Evolutionary conservation across 1,140 invertebrate species (phyloP).

Genomic region (Heliconius hermathena): DNA sequence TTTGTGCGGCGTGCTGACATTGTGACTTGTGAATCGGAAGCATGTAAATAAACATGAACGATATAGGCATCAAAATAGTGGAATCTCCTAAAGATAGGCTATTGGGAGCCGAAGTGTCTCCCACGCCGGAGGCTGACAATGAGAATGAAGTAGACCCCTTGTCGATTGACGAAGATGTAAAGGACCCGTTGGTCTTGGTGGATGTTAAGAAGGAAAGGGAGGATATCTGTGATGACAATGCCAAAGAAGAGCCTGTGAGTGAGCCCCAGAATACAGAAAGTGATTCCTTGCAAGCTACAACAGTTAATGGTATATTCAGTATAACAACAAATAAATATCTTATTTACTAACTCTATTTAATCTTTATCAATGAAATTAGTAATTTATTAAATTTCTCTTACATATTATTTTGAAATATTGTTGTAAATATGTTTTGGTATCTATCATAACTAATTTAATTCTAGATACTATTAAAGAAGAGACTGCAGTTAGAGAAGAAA

Average conservation of each 20-base stretch:
- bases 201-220: constrained; percentile 46
- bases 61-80: constrained; percentile 77
- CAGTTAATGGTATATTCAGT: constrained; percentile 34
- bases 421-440: too few species aligned
- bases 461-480: constrained; percentile 26
- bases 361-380: too few species aligned
- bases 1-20: constrained; percentile 66
- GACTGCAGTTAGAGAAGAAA: constrained; percentile 11
- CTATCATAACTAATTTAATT: constrained; percentile 8
- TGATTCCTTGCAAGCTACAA: constrained; percentile 27
- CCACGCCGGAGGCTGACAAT: constrained; percentile 47
- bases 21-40: constrained; percentile 70
- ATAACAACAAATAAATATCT: neutral
- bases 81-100: constrained; percentile 68
- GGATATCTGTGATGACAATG: constrained; percentile 69
- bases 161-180: constrained; percentile 60
- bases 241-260: constrained; percentile 69
- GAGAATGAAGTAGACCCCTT: constrained; percentile 75
- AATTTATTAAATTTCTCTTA: too few species aligned
- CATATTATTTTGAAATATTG: too few species aligned
- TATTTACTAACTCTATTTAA: too few species aligned
- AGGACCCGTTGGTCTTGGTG: constrained; percentile 49
- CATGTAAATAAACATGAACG: constrained; percentile 82
- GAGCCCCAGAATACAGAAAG: constrained; percentile 41
- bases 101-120: constrained; percentile 50